Evolutionary conservation across 2,888 invertebrate genomes (phyloP).

Genomic region (Julus scandinavius): DNA sequence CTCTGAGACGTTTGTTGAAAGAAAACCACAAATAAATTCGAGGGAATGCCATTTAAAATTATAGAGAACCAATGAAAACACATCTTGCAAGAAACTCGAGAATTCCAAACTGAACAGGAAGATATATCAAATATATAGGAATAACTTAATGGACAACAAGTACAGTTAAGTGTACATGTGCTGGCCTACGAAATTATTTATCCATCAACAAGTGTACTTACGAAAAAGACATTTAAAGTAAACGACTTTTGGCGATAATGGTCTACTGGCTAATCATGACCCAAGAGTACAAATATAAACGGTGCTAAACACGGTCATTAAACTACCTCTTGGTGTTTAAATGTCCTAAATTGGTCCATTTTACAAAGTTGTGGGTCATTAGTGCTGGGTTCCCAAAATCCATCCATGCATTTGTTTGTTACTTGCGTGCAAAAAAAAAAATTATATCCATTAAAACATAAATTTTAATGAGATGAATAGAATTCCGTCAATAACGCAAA

Average conservation of each 20-base stretch:
- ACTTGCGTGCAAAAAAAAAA: no score
- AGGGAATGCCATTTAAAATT: neutral
- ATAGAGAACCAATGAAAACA: neutral
- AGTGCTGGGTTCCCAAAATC: no score
- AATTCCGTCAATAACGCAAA: no score
- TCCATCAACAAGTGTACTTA: neutral
- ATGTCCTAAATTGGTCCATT: neutral
- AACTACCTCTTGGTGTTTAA: neutral
- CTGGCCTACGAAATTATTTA: no score
- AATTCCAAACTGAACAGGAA: neutral
- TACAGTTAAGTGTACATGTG: no score
- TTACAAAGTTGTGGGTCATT: no score
- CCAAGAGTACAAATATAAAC: neutral
- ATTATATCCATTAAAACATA: no score
- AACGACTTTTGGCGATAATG: neutral
- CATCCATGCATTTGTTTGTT: no score
- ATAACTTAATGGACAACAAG: no score
- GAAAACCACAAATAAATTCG: neutral
- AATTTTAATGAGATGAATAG: no score
- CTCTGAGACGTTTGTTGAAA: neutral
- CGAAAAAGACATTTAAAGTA: neutral
- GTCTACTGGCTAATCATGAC: neutral
- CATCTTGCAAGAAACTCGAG: neutral
- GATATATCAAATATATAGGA: neutral
- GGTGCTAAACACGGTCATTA: neutral